Conservation (phyloP, 1,140 invertebrate species). For the Wiebesia pumilae region DNA sequence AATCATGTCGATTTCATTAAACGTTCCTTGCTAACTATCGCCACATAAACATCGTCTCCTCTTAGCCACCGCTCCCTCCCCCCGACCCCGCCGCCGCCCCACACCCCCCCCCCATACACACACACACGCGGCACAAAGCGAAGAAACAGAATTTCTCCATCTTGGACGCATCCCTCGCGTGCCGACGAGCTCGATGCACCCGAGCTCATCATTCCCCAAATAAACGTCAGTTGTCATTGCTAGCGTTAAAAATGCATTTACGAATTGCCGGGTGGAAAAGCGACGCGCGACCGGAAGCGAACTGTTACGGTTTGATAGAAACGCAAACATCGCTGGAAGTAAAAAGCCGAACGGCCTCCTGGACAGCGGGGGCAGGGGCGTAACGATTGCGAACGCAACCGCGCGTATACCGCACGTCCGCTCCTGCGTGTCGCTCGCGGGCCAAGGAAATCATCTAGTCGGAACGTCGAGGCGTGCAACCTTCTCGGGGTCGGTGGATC, state of each 20-base stretch:
- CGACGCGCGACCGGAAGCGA: slow-evolving; percentile 52
- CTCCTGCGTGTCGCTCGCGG: slow-evolving; percentile 19
- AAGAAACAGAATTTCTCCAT: background rate
- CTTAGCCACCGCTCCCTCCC: no score
- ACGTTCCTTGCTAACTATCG: background rate
- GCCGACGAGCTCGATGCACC: background rate
- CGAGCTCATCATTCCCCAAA: background rate
- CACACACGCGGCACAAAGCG: background rate
- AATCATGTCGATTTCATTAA: background rate
- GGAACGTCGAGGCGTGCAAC: no score
- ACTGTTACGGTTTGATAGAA: slow-evolving; percentile 63
- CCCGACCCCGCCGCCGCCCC: no score
- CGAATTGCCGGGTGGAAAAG: slow-evolving; percentile 53
- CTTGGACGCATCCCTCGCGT: background rate
- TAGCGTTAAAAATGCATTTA: slow-evolving; percentile 49
- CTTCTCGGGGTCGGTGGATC: no score
- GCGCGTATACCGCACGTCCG: slow-evolving; percentile 3
- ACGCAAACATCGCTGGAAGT: slow-evolving; percentile 51
- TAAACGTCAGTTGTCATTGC: slow-evolving; percentile 32
- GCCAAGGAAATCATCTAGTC: slow-evolving; percentile 16
- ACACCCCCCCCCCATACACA: no score
- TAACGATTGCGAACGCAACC: slow-evolving; percentile 9
- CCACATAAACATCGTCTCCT: background rate
- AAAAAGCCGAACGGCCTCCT: no score
- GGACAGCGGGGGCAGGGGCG: background rate